These are phyloP conservation scores for Hydropotes inermis DNA, from an alignment of 2,113 vertebrate genomes.

Conservation along the genomic window DNA sequence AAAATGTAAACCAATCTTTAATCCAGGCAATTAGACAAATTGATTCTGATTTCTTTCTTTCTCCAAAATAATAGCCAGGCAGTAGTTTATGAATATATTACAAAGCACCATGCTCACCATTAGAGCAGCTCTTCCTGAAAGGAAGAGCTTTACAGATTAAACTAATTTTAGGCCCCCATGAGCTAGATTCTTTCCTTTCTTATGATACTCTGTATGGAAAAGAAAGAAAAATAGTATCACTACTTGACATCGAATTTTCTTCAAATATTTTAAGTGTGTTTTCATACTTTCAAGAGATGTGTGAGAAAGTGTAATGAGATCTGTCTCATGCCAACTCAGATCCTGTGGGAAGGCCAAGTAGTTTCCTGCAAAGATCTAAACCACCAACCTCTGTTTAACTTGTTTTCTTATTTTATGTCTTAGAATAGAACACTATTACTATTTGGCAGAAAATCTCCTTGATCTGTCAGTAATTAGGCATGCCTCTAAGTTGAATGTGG, in stretches of 20 bases:
- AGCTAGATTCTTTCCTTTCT: background rate
- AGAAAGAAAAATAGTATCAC: background rate
- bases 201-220: background rate
- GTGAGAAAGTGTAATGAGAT: background rate
- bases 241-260: background rate
- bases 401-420: conserved; percentile 4
- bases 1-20: background rate
- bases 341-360: background rate
- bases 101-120: background rate
- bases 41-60: background rate
- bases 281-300: background rate
- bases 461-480: conserved; percentile 6
- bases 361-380: background rate
- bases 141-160: background rate
- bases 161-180: background rate
- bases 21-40: background rate
- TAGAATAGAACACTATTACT: background rate
- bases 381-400: background rate
- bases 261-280: background rate
- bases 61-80: background rate
- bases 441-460: conserved; percentile 16
- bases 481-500: background rate
- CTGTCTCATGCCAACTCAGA: background rate
- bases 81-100: background rate
- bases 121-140: background rate